These are phyloP conservation scores for Bellardia pandia DNA, from an alignment of 2,888 invertebrate genomes.

Conservation along the genomic window DNA sequence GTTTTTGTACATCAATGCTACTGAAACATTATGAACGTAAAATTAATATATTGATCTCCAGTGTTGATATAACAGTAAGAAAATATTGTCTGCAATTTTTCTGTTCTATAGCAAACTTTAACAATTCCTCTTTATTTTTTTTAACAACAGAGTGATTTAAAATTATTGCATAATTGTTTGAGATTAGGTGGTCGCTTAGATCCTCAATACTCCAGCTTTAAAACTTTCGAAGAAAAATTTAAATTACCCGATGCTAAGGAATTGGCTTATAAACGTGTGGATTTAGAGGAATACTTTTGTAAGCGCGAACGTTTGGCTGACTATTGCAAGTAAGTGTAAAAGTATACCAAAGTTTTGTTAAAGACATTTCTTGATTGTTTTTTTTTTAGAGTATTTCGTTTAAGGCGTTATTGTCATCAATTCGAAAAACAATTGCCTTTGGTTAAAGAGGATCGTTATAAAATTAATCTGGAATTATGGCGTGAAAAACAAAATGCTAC, in stretches of 20 bases:
- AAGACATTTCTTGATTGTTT: neutral
- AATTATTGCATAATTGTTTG: constrained; percentile 80
- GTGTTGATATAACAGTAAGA: constrained; percentile 82
- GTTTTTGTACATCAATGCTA: constrained; percentile 82
- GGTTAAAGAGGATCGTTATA: constrained; percentile 78
- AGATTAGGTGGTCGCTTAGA: constrained; percentile 82
- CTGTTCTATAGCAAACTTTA: neutral
- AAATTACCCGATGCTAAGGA: constrained; percentile 80
- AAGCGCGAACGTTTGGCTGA: constrained; percentile 82
- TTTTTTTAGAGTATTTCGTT: constrained; percentile 75
- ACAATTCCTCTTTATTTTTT: neutral
- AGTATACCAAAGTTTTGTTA: neutral
- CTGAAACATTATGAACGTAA: constrained; percentile 81
- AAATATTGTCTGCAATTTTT: neutral
- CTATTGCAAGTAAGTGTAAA: constrained; percentile 80
- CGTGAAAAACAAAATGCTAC: constrained; percentile 70
- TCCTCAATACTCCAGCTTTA: constrained; percentile 76
- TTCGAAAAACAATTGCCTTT: constrained; percentile 80
- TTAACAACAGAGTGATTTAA: constrained; percentile 80
- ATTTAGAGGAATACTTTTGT: constrained; percentile 82
- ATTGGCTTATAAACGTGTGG: constrained; percentile 78
- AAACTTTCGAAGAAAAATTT: constrained; percentile 80
- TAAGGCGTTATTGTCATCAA: constrained; percentile 83
- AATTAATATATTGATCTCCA: constrained; percentile 81
- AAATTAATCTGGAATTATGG: constrained; percentile 79